Conservation (phyloP, 2,797 vertebrate species). For the Pachyuromys duprasi region DNA sequence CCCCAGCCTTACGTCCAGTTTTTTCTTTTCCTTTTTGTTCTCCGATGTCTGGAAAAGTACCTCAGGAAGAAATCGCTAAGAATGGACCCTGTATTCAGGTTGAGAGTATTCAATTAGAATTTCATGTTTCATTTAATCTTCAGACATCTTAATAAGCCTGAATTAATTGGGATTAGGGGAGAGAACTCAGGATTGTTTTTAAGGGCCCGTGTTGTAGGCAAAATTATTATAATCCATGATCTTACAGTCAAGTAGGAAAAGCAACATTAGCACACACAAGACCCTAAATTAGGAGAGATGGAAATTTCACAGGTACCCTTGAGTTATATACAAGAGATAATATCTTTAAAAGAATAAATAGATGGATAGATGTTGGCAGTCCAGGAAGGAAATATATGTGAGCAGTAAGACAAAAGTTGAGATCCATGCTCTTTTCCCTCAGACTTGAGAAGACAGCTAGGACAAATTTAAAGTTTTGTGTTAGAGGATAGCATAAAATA, state of each 20-base stretch:
- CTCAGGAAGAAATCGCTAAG: slow-evolving; percentile 89
- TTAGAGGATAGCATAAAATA: not conserved
- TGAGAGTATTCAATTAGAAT: slow-evolving; percentile 63
- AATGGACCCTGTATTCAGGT: slow-evolving; percentile 94
- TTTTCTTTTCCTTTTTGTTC: slow-evolving; percentile 89
- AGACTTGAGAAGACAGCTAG: not conserved
- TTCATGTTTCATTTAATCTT: slow-evolving; percentile 31
- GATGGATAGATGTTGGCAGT: not conserved
- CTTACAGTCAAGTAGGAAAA: not conserved
- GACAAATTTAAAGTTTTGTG: not conserved
- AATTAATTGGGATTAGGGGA: not conserved
- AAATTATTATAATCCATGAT: not conserved
- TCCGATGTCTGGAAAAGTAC: slow-evolving; percentile 92
- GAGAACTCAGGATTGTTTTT: not conserved
- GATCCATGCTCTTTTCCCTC: not conserved
- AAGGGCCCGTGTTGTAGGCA: not conserved
- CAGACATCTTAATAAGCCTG: not conserved
- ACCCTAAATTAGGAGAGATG: not conserved
- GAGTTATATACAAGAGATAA: not conserved
- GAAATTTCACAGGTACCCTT: not conserved
- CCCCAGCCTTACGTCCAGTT: slow-evolving; percentile 93
- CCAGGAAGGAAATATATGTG: not conserved
- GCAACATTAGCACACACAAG: not conserved
- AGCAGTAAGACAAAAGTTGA: not conserved
- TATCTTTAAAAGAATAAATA: slow-evolving; percentile 29